Conservation (phyloP, 2,797 vertebrate genomes). For the Scyliorhinus canicula region DNA sequence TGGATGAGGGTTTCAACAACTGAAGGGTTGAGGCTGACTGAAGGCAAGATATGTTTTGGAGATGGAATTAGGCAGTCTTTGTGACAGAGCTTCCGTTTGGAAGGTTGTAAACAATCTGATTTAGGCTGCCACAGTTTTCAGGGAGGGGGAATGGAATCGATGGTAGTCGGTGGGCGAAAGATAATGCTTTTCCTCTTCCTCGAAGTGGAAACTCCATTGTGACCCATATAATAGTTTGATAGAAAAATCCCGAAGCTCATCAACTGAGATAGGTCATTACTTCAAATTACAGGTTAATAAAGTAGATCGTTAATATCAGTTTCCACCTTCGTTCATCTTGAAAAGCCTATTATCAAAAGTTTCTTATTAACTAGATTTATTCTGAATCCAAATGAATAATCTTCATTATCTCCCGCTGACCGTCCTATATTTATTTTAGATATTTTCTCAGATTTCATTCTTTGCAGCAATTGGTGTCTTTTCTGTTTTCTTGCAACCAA, state of each 20-base stretch:
- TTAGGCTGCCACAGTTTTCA: background rate
- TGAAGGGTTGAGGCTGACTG: too few species aligned
- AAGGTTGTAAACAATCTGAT: background rate
- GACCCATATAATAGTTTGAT: background rate
- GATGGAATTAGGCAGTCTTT: background rate
- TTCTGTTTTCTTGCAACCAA: background rate
- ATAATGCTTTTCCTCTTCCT: background rate
- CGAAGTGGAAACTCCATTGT: background rate
- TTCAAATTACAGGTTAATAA: background rate
- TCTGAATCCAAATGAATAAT: background rate
- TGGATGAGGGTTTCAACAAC: background rate
- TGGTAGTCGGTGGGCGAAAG: background rate
- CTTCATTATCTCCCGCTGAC: background rate
- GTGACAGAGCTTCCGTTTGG: background rate
- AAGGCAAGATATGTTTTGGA: background rate
- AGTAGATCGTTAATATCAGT: background rate
- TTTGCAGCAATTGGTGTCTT: background rate
- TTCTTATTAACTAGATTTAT: background rate
- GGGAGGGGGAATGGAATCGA: background rate
- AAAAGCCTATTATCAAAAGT: background rate
- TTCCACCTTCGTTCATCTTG: background rate
- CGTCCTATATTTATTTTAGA: background rate
- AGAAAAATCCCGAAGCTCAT: background rate
- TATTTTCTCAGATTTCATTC: background rate
- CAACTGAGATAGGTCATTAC: background rate